A percentile compares a stretch with the other conserved stretches of the same genome.
Conservation (phyloP, 2,888 invertebrate genomes). For the Anodontia alba region DNA sequence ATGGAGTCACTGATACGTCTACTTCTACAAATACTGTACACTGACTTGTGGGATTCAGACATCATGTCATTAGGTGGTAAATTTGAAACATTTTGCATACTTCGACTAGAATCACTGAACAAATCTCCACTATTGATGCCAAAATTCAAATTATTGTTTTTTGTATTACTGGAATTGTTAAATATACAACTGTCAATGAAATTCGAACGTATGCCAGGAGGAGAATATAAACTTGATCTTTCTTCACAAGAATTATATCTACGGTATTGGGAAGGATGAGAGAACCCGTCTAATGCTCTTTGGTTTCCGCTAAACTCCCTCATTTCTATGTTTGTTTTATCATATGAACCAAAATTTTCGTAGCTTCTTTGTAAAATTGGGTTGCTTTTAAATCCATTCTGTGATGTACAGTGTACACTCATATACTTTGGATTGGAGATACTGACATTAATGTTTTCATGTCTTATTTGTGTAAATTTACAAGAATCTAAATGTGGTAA, state of each 20-base stretch:
- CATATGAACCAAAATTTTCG: too few species aligned
- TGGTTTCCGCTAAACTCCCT: too few species aligned
- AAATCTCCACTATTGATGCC: not conserved
- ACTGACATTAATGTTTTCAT: not conserved
- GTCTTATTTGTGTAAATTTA: constrained; percentile 4
- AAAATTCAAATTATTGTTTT: not conserved
- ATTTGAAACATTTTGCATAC: not conserved
- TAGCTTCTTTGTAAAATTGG: not conserved
- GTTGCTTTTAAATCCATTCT: constrained; percentile 1
- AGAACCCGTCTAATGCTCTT: too few species aligned
- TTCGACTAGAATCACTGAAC: not conserved
- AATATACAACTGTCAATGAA: not conserved
- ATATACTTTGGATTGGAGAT: not conserved
- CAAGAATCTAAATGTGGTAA: not conserved
- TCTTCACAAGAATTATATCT: too few species aligned
- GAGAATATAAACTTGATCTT: not conserved
- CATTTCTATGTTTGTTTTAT: too few species aligned
- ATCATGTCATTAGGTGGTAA: not conserved
- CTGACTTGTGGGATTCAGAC: constrained; percentile 44
- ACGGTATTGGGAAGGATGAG: too few species aligned
- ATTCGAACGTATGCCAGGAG: not conserved
- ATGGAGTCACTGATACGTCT: constrained; percentile 49
- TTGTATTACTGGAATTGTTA: not conserved
- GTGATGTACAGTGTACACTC: not conserved
- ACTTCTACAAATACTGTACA: constrained; percentile 45